phyloP scores from a whole-genome alignment of 2,113 vertebrate genomes.

The Motacilla tschutschensis region DNA sequence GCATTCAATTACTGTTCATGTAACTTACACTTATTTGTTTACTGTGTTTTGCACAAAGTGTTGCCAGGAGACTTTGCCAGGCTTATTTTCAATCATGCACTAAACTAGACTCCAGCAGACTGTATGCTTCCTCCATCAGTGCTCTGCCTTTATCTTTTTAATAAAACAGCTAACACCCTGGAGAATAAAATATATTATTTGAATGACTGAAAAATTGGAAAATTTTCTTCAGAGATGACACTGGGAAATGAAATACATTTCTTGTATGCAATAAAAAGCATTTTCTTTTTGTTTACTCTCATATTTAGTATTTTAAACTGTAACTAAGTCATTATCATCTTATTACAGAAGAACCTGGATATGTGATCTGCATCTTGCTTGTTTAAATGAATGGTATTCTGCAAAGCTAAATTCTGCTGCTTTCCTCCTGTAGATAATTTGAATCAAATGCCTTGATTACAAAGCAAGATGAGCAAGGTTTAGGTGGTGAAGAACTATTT shows the following conservation, averaged over 20 bases:
- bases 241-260: not conserved
- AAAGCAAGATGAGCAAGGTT: not conserved
- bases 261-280: not conserved
- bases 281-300: not conserved
- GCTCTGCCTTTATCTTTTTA: not conserved
- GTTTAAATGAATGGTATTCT: not conserved
- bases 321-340: not conserved
- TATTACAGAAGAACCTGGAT: not conserved
- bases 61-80: slow-evolving; percentile 25
- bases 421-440: not conserved
- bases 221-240: not conserved
- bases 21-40: slow-evolving; percentile 18
- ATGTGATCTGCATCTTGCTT: not conserved
- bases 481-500: not conserved
- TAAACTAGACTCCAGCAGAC: not conserved
- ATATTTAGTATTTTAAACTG: not conserved
- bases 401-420: not conserved
- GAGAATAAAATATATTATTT: not conserved
- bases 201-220: not conserved
- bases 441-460: not conserved
- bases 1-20: not conserved
- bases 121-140: not conserved
- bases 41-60: not conserved
- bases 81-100: not conserved
- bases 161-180: not conserved